Evolutionary conservation across 2,888 invertebrate genomes (phyloP).

Genomic region (Calameuta idolon): DNA sequence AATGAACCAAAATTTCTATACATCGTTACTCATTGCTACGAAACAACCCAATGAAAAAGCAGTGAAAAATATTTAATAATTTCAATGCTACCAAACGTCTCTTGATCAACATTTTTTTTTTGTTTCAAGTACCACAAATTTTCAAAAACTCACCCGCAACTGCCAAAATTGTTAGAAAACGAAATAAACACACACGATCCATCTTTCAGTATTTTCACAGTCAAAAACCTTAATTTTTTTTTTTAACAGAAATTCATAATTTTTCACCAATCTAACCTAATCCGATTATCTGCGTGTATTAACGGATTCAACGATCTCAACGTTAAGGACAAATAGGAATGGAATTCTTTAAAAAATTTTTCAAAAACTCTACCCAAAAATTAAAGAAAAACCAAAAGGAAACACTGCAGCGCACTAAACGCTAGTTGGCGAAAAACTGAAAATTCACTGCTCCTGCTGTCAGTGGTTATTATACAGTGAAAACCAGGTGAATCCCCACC

Average conservation of each 20-base stretch:
- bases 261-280: not conserved
- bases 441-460: slow-evolving; percentile 23
- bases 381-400: not conserved
- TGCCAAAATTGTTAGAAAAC: not conserved
- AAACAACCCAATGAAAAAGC: too few relatives aligned
- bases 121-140: not conserved
- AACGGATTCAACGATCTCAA: not conserved
- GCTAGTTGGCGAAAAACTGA: slow-evolving; percentile 34
- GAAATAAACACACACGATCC: not conserved
- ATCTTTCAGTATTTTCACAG: not conserved
- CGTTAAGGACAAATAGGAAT: not conserved
- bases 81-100: not conserved
- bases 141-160: not conserved
- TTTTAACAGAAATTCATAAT: not conserved
- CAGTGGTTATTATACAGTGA: slow-evolving; percentile 39
- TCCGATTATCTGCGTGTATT: not conserved
- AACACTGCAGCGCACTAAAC: slow-evolving; percentile 24
- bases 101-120: not conserved
- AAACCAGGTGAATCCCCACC: slow-evolving; percentile 18
- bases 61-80: not conserved
- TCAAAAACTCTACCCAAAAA: not conserved
- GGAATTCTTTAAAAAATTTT: not conserved
- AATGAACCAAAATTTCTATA: too few relatives aligned
- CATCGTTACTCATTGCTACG: too few relatives aligned
- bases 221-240: not conserved